A percentile compares a stretch with the other conserved stretches of the same genome.
These are phyloP conservation scores for Paramisgurnus dabryanus DNA, from an alignment of 2,113 vertebrate genomes.

Conservation along the genomic window DNA sequence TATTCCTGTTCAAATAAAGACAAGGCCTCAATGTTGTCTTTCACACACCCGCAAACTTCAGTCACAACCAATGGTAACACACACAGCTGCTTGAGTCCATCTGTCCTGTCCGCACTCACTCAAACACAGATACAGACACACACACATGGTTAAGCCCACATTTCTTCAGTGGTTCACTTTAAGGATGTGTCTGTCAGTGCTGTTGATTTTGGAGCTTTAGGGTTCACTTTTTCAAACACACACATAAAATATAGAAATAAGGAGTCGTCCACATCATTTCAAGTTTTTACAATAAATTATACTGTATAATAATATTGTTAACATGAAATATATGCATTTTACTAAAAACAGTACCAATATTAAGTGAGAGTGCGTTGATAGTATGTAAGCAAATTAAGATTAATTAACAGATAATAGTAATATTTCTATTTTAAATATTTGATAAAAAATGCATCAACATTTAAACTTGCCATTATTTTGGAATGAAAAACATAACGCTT, in stretches of 20 bases:
- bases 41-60: constrained; percentile 55
- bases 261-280: too few relatives aligned
- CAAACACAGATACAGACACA: constrained; percentile 42
- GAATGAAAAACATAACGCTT: too few relatives aligned
- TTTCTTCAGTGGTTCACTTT: constrained; percentile 25
- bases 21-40: constrained; percentile 62
- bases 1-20: constrained; percentile 64
- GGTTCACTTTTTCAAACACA: not conserved
- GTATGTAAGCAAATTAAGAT: too few relatives aligned
- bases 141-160: constrained; percentile 17
- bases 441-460: too few relatives aligned
- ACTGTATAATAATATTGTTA: too few relatives aligned
- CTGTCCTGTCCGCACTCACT: constrained; percentile 46
- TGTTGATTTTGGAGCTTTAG: constrained; percentile 20
- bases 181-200: constrained; percentile 27
- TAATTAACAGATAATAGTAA: too few relatives aligned
- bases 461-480: too few relatives aligned
- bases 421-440: too few relatives aligned
- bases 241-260: not conserved
- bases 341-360: too few relatives aligned
- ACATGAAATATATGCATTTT: too few relatives aligned
- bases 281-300: too few relatives aligned
- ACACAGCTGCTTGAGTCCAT: constrained; percentile 59
- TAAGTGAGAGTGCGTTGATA: too few relatives aligned
- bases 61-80: constrained; percentile 55